Conservation (phyloP, 1,140 invertebrate genomes). For the Bombyx mandarina region DNA sequence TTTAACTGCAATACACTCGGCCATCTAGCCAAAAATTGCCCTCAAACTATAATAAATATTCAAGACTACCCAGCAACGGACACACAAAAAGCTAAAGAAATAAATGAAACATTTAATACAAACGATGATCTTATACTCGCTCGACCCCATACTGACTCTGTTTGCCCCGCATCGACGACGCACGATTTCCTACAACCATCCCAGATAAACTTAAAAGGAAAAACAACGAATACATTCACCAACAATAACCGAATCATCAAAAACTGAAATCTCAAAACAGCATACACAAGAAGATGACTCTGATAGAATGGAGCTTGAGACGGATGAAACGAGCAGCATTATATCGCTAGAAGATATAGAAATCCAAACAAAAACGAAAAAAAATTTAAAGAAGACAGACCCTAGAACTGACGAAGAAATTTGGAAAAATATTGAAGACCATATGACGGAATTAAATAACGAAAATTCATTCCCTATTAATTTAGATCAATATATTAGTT, state of each 20-base stretch:
- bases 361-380: slow-evolving; percentile 13
- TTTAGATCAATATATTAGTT: slow-evolving; percentile 22
- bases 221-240: no score
- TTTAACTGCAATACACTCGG: no score
- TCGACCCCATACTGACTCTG: neutral
- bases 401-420: slow-evolving; percentile 12
- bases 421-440: slow-evolving; percentile 18
- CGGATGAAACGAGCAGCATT: slow-evolving; percentile 14
- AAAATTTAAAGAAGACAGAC: slow-evolving; percentile 14
- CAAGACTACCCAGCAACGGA: no score
- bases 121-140: neutral
- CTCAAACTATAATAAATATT: no score
- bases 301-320: slow-evolving; percentile 6
- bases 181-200: neutral
- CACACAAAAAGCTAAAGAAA: no score
- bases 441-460: slow-evolving; percentile 11
- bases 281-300: slow-evolving; percentile 2
- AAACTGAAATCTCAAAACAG: slow-evolving; percentile 4
- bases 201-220: no score
- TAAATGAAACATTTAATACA: no score
- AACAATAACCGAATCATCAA: slow-evolving; percentile 6
- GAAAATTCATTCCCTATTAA: slow-evolving; percentile 14
- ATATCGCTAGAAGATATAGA: slow-evolving; percentile 13
- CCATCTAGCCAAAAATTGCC: no score
- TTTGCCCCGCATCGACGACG: neutral